Base-by-base conservation (phyloP, 1,140 invertebrate species). In the Hycleus phaleratus region DNA sequence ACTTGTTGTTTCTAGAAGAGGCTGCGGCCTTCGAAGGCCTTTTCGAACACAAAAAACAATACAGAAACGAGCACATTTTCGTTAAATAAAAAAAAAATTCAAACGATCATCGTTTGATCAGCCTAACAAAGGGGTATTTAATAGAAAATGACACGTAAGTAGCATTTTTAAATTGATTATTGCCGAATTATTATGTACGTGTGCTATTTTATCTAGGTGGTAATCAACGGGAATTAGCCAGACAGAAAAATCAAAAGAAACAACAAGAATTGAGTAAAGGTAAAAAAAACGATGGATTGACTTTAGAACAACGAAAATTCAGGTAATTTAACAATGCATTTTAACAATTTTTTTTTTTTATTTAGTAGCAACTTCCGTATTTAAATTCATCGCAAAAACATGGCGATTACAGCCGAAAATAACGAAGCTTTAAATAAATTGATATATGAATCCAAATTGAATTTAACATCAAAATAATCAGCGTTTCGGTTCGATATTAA, bases 191-290 rank as follows among this genome's bases (percentile, higher is more conserved):
- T 39, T 38, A 24, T 4, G 3, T 42, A 44, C 18, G 46, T 38
- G 26, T 12, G 38, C 2, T 44, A 43, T 54, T 40, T 55, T 53
- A 75, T 74, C n/a, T 66, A 86, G 84, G 85, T 62, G 91, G 91
- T 65, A 93, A 93, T 73, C 90, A 93, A 76, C 80, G 91, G 71
- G 91, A 93, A 73, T 79, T 92, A 67, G 90, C 90, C 58, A 80
- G 91, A 52, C 82, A 81, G 59, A 93, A 92, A 73, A 86, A 86
- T 72, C 81, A 83, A 68, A 92, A 91, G 71, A 92, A 92, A 70
- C 81, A 82, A 66, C 76, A 81, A 58, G 88, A 91, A 68, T 54
- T 71, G 47, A 73, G 75, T 46, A 89, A 86, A 73, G 84, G 81
- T 60, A 85, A 86, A 74, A 80, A 70, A 66, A 79, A 79, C 49